Percentiles rank a stretch among this genome's conserved stretches.
phyloP scores from a whole-genome alignment of 2,113 vertebrate species.

The Ifrita kowaldi region DNA sequence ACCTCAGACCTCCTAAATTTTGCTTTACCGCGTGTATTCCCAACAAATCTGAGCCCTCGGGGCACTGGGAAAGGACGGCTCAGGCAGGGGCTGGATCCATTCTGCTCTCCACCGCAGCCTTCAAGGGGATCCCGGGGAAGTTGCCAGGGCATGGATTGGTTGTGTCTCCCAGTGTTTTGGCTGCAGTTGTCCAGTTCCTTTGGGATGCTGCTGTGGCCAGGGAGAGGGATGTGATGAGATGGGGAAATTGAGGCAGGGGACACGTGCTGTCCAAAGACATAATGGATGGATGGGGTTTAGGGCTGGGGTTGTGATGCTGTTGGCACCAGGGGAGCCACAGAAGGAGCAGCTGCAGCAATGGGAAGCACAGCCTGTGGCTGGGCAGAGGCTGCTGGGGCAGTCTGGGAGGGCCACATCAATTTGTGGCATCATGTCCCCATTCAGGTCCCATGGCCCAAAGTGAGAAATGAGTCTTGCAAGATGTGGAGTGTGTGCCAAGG shows the following conservation, averaged over 20 bases:
- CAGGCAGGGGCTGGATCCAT: no score
- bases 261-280: not conserved
- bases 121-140: not conserved
- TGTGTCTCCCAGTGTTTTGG: not conserved
- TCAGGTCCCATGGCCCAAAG: fast-evolving
- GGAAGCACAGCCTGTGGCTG: not conserved
- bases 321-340: not conserved
- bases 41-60: fast-evolving
- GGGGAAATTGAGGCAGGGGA: not conserved
- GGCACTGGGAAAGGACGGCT: not conserved
- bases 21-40: fast-evolving
- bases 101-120: not conserved
- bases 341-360: not conserved
- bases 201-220: not conserved
- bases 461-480: not conserved
- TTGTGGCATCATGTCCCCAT: not conserved
- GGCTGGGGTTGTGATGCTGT: not conserved
- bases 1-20: not conserved
- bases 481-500: not conserved
- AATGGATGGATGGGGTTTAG: not conserved
- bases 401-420: not conserved
- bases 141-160: not conserved
- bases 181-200: not conserved
- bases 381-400: not conserved
- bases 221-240: not conserved